These are phyloP conservation scores for Danaus melanippus DNA, from an alignment of 1,140 invertebrate species.

Conservation along the genomic window DNA sequence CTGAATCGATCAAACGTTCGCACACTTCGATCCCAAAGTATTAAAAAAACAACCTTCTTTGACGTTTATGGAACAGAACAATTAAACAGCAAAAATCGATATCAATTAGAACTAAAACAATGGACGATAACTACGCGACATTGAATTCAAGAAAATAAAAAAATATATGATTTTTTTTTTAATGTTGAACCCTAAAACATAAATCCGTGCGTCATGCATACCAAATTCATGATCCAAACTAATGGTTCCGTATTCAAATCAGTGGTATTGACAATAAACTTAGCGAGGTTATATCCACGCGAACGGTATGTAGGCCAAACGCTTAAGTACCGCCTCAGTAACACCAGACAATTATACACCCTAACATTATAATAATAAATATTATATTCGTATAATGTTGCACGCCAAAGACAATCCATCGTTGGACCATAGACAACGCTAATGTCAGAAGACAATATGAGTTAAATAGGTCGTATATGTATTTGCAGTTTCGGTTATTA, in stretches of 20 bases:
- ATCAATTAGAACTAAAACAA: too few relatives aligned
- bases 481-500: too few relatives aligned
- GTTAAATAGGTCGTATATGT: constrained; percentile 10
- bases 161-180: too few relatives aligned
- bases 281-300: constrained; percentile 46
- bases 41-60: too few relatives aligned
- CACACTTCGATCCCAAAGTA: too few relatives aligned
- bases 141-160: too few relatives aligned
- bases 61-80: too few relatives aligned
- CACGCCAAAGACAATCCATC: constrained; percentile 18
- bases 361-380: constrained; percentile 6
- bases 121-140: too few relatives aligned
- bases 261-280: constrained; percentile 59
- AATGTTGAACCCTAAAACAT: too few relatives aligned
- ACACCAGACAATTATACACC: constrained; percentile 3
- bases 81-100: too few relatives aligned
- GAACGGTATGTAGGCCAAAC: constrained; percentile 59
- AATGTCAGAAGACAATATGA: constrained; percentile 23
- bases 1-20: too few relatives aligned
- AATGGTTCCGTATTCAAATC: constrained; percentile 31
- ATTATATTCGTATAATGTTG: constrained; percentile 1
- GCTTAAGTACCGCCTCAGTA: constrained; percentile 22
- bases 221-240: constrained; percentile 23
- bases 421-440: constrained; percentile 24
- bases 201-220: constrained; percentile 20